Evolutionary conservation across 2,113 vertebrate genomes (phyloP), one percentile per base, ranked within the genome.

Genomic region (Onychostruthus taczanowskii): DNA sequence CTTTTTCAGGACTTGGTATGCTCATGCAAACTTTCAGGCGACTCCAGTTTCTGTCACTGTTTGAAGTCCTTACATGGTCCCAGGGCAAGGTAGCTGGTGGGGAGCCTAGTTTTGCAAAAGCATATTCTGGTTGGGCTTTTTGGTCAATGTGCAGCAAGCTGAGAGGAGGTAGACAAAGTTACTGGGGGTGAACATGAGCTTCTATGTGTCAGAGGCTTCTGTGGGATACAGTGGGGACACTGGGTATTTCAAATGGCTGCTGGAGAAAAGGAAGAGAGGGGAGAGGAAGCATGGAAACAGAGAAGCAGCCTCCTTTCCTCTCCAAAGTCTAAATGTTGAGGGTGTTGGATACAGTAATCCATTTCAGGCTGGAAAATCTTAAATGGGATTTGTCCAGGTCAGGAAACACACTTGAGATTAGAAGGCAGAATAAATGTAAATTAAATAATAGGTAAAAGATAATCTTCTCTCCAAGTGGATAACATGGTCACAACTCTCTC

Each of bases 391-490:
- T 94, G 76, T 76, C n/a, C 49, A 62, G 44, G 73, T 89, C 52
- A 84, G 53, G 20, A 86, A 94, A 84, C 33, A 84, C 58, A 49
- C 49, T 81, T 61, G 61, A 89, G 80, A 93, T 64, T 92, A 93
- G 76, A 95, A 93, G 83, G 73, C 33, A 90, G 53, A 95, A 85
- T 68, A 93, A 91, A 90, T 74, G 79, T 66, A 83, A 79, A 85
- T 68, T 30, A 90, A 74, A 47, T 70, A 85, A 74, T 2, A 80
- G 55, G 73, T 79, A 91, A 74, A 91, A 93, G 33, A 44, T 70
- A 52, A 59, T 95, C 79, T 82, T 73, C 37, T 74, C 39, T 89
- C 33, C 64, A 74, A 86, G 76, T 75, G 80, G 61, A 41, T 81
- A 95, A 90, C 61, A 43, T 47, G 8, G 26, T 85, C 81, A 56